A percentile compares a stretch with the other conserved stretches of the same genome.
These are phyloP conservation scores for Molanna angustata DNA, from an alignment of 2,888 invertebrate genomes.

Conservation along the genomic window DNA sequence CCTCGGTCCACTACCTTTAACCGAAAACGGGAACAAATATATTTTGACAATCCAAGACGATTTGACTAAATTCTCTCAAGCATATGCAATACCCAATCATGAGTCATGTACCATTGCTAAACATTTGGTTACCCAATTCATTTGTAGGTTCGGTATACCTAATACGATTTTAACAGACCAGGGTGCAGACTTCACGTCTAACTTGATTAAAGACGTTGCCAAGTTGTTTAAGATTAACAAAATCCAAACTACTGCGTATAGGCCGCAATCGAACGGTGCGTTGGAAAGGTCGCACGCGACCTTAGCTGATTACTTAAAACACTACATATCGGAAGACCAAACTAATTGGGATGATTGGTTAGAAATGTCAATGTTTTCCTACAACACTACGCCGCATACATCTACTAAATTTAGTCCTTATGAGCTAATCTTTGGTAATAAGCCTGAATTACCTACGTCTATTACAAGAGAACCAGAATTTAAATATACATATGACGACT, in stretches of 20 bases:
- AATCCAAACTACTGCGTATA: conserved; percentile 36
- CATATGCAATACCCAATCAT: conserved; percentile 36
- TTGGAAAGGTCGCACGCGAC: conserved; percentile 38
- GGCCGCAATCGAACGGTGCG: conserved; percentile 37
- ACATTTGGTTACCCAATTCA: conserved; percentile 30
- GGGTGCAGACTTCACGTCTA: conserved; percentile 46
- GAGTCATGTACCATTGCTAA: conserved; percentile 37
- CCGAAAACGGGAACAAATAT: conserved; percentile 37
- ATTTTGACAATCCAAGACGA: conserved; percentile 39
- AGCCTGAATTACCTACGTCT: conserved; percentile 33
- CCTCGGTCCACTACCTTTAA: conserved; percentile 37
- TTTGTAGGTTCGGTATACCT: conserved; percentile 38
- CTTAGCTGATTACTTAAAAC: conserved; percentile 36
- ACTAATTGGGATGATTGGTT: conserved; percentile 38
- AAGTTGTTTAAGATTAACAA: conserved; percentile 37
- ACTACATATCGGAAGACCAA: conserved; percentile 36
- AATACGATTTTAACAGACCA: conserved; percentile 55
- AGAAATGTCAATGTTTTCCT: conserved; percentile 35
- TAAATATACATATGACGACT: conserved; percentile 35
- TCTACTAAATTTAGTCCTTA: conserved; percentile 36
- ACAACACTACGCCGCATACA: conserved; percentile 36
- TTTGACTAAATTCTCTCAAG: conserved; percentile 38
- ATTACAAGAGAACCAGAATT: conserved; percentile 32
- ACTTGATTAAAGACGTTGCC: conserved; percentile 35
- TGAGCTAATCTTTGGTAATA: conserved; percentile 36